These are phyloP conservation scores for Scaptomyza reducta DNA, from an alignment of 2,888 invertebrate species.

Conservation along the genomic window DNA sequence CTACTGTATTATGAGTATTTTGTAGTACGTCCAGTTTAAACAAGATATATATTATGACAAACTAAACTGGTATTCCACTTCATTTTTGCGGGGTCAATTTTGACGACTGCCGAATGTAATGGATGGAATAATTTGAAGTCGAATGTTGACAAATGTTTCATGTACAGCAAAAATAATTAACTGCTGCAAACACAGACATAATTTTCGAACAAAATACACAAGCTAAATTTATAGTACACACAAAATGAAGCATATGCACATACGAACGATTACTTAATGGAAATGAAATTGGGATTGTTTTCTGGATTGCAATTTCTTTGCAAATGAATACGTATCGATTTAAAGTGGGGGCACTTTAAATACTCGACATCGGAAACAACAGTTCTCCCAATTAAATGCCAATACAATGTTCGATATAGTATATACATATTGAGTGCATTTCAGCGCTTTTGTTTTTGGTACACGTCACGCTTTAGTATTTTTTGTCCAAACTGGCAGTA, in stretches of 20 bases:
- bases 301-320: background rate
- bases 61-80: too few species aligned
- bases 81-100: background rate
- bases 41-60: too few species aligned
- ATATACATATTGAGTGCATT: background rate
- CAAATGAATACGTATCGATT: constrained; percentile 7
- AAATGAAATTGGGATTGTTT: background rate
- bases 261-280: background rate
- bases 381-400: background rate
- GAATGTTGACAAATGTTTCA: background rate
- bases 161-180: background rate
- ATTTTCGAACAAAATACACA: background rate
- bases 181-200: background rate
- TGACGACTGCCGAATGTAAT: background rate
- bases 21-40: too few species aligned
- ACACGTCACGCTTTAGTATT: constrained; percentile 8
- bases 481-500: constrained; percentile 10
- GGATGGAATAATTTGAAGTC: background rate
- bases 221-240: background rate
- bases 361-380: background rate
- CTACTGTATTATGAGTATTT: too few species aligned
- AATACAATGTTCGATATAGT: too few species aligned
- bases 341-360: constrained; percentile 2
- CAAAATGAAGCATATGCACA: background rate
- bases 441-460: background rate